Percentiles rank a stretch among this genome's conserved stretches.
phyloP scores from a whole-genome alignment of 2,797 vertebrate genomes.

The Lepilemur ruficaudatus region DNA sequence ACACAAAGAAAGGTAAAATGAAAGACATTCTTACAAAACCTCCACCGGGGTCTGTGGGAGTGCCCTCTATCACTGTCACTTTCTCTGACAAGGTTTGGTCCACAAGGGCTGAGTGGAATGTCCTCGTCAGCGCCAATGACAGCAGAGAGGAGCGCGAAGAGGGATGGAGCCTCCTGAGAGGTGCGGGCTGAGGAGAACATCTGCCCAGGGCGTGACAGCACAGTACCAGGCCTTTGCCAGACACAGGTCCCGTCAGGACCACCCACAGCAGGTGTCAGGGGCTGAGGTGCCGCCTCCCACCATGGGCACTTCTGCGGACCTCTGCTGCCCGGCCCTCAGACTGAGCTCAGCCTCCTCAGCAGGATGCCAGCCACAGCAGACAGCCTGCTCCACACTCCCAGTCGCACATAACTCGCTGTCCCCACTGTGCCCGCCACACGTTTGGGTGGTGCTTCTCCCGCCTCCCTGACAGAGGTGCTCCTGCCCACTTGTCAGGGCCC shows the following conservation, averaged over 20 bases:
- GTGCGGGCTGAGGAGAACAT: too few relatives aligned
- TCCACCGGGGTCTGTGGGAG: background rate
- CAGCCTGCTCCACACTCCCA: background rate
- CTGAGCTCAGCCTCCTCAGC: background rate
- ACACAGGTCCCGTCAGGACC: background rate
- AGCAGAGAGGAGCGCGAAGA: background rate
- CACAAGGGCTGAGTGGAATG: background rate
- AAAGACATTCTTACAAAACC: background rate
- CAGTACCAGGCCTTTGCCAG: background rate
- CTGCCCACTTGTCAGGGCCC: background rate
- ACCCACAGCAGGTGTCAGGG: too few relatives aligned
- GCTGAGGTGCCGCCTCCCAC: background rate
- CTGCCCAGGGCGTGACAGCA: background rate
- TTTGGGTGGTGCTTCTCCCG: background rate
- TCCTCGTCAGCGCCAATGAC: background rate
- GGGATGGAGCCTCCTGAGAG: background rate
- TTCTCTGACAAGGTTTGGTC: background rate
- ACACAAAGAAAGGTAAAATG: background rate
- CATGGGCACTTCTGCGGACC: background rate
- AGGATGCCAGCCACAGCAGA: background rate
- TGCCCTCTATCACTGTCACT: rapidly evolving
- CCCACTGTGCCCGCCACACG: rapidly evolving
- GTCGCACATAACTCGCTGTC: rapidly evolving
- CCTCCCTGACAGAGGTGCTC: background rate
- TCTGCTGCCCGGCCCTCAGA: background rate